Percentiles rank a stretch among this genome's conserved stretches.
phyloP scores from a whole-genome alignment of 2,797 vertebrate genomes.

The Acanthopagrus latus region DNA sequence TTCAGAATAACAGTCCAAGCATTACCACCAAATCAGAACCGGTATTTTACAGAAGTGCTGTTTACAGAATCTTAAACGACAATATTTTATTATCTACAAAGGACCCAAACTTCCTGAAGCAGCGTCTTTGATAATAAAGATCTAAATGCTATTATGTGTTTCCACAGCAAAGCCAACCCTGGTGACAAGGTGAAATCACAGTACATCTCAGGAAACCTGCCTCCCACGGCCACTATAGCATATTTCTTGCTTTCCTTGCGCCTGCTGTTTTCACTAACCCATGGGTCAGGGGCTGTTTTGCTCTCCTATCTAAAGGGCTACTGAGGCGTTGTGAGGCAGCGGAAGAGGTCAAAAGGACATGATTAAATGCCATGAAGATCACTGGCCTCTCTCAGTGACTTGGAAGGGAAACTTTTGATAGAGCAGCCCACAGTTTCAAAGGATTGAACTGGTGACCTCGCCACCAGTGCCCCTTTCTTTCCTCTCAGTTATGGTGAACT shows the following conservation, averaged over 20 bases:
- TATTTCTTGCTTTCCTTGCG: slow-evolving; percentile 20
- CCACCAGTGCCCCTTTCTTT: background rate
- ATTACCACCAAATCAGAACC: no score
- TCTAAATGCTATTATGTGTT: slow-evolving; percentile 47
- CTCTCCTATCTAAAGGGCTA: slow-evolving; percentile 52
- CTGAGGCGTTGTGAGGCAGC: slow-evolving; percentile 61
- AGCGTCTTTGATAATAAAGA: slow-evolving; percentile 12
- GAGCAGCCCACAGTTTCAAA: slow-evolving; percentile 24
- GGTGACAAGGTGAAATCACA: slow-evolving; percentile 32
- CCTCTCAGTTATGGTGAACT: background rate
- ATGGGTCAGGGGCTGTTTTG: slow-evolving; percentile 60
- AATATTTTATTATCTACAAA: no score
- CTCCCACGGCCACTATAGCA: slow-evolving; percentile 19
- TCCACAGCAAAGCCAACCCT: slow-evolving; percentile 1
- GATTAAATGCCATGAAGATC: slow-evolving; percentile 75
- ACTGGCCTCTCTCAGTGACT: slow-evolving; percentile 46
- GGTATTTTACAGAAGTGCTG: no score
- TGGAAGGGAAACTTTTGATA: slow-evolving; percentile 47
- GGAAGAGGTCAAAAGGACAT: slow-evolving; percentile 64
- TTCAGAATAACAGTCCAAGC: no score
- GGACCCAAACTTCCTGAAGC: no score
- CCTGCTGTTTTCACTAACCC: slow-evolving; percentile 58
- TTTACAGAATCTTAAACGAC: no score
- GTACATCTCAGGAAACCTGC: slow-evolving; percentile 16
- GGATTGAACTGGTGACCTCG: background rate